phyloP scores from a whole-genome alignment of 2,888 invertebrate species.

The Megaustenia siamemsis region DNA sequence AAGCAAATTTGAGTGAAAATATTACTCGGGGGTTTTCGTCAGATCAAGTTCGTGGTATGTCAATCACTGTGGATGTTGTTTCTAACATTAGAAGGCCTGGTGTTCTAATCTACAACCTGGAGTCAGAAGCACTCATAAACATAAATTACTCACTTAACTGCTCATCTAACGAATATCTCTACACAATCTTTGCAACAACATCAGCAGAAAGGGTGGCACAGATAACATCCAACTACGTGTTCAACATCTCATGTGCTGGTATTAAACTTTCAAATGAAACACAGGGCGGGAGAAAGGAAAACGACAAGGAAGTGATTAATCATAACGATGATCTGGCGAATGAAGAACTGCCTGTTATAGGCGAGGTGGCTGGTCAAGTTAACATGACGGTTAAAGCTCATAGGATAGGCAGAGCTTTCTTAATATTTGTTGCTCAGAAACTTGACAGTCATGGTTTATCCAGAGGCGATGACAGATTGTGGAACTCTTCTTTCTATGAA shows the following conservation, averaged over 20 bases:
- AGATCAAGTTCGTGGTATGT: background rate
- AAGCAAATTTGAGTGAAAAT: background rate
- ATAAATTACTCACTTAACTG: conserved; percentile 18
- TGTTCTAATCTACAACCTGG: background rate
- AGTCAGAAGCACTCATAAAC: background rate
- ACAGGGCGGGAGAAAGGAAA: background rate
- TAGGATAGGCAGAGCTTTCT: conserved; percentile 43
- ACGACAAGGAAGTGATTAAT: background rate
- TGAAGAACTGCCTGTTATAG: background rate
- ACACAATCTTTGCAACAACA: conserved; percentile 11
- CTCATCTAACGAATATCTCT: conserved; percentile 7
- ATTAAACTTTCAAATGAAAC: background rate
- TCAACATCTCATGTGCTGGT: conserved; percentile 12
- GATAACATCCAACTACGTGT: background rate
- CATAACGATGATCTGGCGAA: background rate
- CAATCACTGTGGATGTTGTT: background rate
- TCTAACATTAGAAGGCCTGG: conserved; percentile 34
- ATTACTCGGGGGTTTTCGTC: background rate
- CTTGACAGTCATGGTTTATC: background rate
- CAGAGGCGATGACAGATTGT: background rate
- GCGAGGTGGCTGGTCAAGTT: background rate
- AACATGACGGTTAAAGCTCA: conserved; percentile 29
- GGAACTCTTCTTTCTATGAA: background rate
- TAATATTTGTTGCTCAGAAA: conserved; percentile 32
- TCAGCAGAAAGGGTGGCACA: background rate